Evolutionary conservation across 2,888 invertebrate genomes (phyloP).

Genomic region (Eledona agricola): DNA sequence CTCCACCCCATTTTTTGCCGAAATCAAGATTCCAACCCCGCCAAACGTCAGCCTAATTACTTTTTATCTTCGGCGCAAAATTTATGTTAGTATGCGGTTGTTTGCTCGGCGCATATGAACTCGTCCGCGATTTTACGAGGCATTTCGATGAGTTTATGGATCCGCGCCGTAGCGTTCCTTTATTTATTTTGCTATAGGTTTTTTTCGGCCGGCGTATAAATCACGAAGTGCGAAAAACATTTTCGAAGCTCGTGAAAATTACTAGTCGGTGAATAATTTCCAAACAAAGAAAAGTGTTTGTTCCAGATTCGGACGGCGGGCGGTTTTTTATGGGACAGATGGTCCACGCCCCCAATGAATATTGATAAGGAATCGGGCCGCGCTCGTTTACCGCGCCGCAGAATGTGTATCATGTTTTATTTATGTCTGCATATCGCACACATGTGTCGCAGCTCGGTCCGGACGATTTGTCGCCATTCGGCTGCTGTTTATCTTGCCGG

Average conservation of each 20-base stretch:
- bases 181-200: constrained; percentile 42
- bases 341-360: constrained; percentile 60
- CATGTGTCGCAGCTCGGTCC: background rate
- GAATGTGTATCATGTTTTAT: constrained; percentile 40
- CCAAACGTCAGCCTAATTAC: constrained; percentile 48
- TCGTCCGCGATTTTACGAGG: constrained; percentile 48
- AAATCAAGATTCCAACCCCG: no score
- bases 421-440: constrained; percentile 42
- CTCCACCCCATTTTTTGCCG: no score
- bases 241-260: constrained; percentile 12
- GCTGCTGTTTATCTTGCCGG: no score
- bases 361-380: constrained; percentile 59
- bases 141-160: constrained; percentile 45
- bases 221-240: background rate
- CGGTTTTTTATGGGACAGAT: constrained; percentile 59
- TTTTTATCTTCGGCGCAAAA: constrained; percentile 43
- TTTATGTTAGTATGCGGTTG: constrained; percentile 44
- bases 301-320: constrained; percentile 31
- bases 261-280: constrained; percentile 21
- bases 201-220: background rate
- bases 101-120: constrained; percentile 47
- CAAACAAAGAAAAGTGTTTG: constrained; percentile 32
- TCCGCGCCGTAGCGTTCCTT: constrained; percentile 40
- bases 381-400: constrained; percentile 52
- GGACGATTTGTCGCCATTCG: no score